phyloP scores from a whole-genome alignment of 37 sponge, comb jelly and placozoan species.

The Lycopodina hypogea region DNA sequence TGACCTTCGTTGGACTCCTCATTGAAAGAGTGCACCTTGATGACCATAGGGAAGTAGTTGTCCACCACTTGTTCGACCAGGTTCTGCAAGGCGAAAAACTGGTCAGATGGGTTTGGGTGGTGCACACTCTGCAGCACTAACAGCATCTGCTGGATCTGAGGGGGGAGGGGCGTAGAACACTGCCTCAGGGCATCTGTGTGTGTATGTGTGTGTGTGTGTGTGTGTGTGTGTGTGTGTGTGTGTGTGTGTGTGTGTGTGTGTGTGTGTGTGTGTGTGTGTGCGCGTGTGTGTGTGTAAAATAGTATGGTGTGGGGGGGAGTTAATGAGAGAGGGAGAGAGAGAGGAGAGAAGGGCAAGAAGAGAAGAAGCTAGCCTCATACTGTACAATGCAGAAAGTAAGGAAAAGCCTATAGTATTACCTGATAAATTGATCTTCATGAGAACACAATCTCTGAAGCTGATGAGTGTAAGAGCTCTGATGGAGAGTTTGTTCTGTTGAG shows the following conservation, averaged over 20 bases:
- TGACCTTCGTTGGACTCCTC: not conserved
- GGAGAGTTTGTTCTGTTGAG: conserved; percentile 40
- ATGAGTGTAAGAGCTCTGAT: conserved; percentile 62
- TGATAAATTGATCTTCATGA: conserved; percentile 60
- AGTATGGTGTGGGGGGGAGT: not conserved
- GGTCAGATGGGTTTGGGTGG: conserved; percentile 28
- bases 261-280: conserved; percentile 29
- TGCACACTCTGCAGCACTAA: conserved; percentile 73
- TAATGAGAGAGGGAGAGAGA: conserved; percentile 1
- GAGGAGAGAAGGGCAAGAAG: not conserved
- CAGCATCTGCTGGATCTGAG: conserved; percentile 76
- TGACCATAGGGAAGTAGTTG: conserved; percentile 50
- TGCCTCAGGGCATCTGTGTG: not conserved
- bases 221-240: conserved; percentile 28
- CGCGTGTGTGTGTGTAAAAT: too few species aligned
- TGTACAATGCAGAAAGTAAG: too few species aligned
- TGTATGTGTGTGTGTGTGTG: conserved; percentile 30
- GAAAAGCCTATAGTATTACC: conserved; percentile 12
- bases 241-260: conserved; percentile 7
- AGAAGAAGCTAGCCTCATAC: not conserved
- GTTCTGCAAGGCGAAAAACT: conserved; percentile 22
- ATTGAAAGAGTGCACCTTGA: not conserved
- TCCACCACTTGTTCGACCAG: conserved; percentile 54
- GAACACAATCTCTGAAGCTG: conserved; percentile 71
- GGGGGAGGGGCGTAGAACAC: conserved; percentile 6